Evolutionary conservation across 2,888 invertebrate genomes (phyloP), one percentile per base, ranked within the genome.

Genomic region (Sialis fuliginosa): DNA sequence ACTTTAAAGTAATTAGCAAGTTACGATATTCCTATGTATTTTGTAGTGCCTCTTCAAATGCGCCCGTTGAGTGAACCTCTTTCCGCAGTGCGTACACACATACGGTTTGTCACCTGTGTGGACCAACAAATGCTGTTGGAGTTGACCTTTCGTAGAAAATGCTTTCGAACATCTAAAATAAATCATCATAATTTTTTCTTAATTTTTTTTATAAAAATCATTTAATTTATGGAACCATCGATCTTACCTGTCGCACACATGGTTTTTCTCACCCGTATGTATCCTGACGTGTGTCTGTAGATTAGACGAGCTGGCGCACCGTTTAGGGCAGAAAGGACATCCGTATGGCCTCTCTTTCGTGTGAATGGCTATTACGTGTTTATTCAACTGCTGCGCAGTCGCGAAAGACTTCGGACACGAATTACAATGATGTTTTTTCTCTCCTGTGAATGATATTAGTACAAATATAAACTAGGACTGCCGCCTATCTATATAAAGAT

Each of bases 241-340:
- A 22, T 22, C 22, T 22, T 22, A 37, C 37, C 39, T 39, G 52
- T 65, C 64, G 51, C 66, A 66, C 46, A 61, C 61, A 50, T 61
- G 66, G 49, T 66, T 65, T 51, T 66, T 66, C 50, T 65, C 65
- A 1, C 66, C 66, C 0, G 65, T 66, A 49, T 66, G 66, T 35
- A 65, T 65, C 53, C 62, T 60, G 13, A 60, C 57, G 50, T 66
- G 66, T 12, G 65, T 64, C 52, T 60, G 62, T 33, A 66, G 53
- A 53, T 66, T 66, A 50, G 65, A 64, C 1, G 64, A 64, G 54
- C 62, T 65, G 7, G 64, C 65, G 54, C 65, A 66, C 47, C 62
- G 52, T 53, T 64, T 64, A n/a, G 60, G 54, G 50, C 66, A 66
- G 52, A 62, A 64, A 4, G 59, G 61, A 51, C 66, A 66, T 2